Base-by-base conservation (phyloP, 2,888 invertebrate species). In the Drosophila monieri region DNA sequence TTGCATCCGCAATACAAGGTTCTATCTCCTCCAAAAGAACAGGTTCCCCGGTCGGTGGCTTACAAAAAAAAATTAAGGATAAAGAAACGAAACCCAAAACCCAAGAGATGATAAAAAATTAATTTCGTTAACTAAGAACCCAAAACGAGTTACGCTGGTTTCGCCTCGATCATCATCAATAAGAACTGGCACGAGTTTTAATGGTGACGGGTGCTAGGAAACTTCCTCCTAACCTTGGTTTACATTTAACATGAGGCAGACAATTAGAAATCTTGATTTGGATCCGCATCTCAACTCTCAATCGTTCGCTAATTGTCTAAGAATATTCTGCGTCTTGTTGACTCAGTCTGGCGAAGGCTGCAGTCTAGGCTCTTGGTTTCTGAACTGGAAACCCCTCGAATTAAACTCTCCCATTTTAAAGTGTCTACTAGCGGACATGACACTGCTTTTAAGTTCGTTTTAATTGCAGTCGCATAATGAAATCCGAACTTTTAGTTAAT, bases 381-480 rank as follows among this genome's bases (percentile, higher is more conserved):
- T 71, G 57, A 59, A 10, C 18, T 18, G 21, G 1, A 21, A 64
- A 14, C 60, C 61, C 61, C 76, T 79, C 52, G 15, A 80, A 70
- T 76, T 59, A 68, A 74, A 80, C 51, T 69, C 70, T 69, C 83
- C 68, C 58, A 70, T 80, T 73, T 41, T 44, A 44, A 46, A 65
- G 67, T 57, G 53, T 67, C 54, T 62, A 58, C 53, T 56, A 49
- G 73, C 80, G 86, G 84, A 83, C 68, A 67, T 83, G 84, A 85
- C 84, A 53, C 25, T 69, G 69, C 58, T 65, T 39, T 68, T 68
- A 61, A 62, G 74, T 61, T 23, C 71, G 55, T 70, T 80, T 80
- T 75, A 77, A 83, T 81, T 79, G 71, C 85, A 76, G 67, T 74
- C 49, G 35, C 32, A 64, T 70, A 73, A 77, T 73, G 77, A 74